Evolutionary conservation across 2,113 vertebrate genomes (phyloP), one percentile per base, ranked within the genome.

Genomic region (Xyrauchen texanus): DNA sequence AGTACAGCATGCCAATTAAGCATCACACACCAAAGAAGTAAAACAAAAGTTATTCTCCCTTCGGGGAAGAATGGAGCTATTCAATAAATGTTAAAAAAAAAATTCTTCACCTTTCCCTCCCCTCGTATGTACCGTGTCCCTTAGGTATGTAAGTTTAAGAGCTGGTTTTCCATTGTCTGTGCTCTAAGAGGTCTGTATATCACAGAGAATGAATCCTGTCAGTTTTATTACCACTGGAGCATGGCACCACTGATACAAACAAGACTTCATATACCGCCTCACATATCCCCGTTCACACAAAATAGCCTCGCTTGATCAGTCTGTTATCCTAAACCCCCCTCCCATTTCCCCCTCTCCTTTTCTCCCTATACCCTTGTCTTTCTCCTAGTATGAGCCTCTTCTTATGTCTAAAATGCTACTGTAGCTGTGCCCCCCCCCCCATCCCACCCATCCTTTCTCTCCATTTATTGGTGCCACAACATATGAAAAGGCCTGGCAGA

Each of bases 121-220:
- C 75, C 84, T 88, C 86, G 84, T 83, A 65, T 49, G 86, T 3
- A 34, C 21, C 3, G 21, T 34, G 85, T 93, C 93, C 92, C 93
- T 89, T 91, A 90, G 92, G 91, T 91, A 34, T 3, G 21, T 34
- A 91, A 92, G 91, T 92, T 94, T 92, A 94, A 93, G 89, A 91
- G 90, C 92, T 91, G 89, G 88, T 92, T 93, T 93, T 91, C 91
- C 89, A 93, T 94, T 92, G 92, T 93, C 91, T 91, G 84, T 84
- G 57, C 89, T 93, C 91, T 90, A 92, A 92, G 92, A 92, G 92
- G 91, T 90, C 91, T 90, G 90, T 93, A 93, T 92, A 93, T 93
- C 92, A 93, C 89, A 51, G 85, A 77, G 90, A 93, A 93, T 92
- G 92, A 92, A 92, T 91, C 90, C 91, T 92, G 92, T 93, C 92